phyloP scores from a whole-genome alignment of 2,888 invertebrate genomes.

The Machimus atricapillus region DNA sequence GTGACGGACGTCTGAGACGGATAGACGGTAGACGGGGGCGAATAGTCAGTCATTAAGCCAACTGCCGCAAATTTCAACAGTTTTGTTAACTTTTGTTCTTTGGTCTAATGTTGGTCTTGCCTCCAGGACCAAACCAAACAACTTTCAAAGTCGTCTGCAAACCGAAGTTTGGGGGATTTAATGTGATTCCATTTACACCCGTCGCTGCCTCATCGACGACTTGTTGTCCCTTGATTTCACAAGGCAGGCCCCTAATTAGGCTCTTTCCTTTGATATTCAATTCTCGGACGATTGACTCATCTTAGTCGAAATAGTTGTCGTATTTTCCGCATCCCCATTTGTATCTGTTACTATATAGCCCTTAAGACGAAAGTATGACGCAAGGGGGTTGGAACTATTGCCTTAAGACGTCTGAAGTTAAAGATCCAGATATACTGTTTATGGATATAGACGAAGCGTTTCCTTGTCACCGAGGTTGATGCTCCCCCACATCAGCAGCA shows the following conservation, averaged over 20 bases:
- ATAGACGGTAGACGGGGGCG: neutral
- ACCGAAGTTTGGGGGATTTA: neutral
- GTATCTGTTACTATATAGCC: neutral
- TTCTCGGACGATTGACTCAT: neutral
- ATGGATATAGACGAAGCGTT: neutral
- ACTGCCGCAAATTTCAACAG: neutral
- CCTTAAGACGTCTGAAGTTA: neutral
- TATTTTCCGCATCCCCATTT: neutral
- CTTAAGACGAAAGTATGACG: neutral
- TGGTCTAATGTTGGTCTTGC: neutral
- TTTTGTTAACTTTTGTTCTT: neutral
- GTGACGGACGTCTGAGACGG: neutral
- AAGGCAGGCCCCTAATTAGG: neutral
- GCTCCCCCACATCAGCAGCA: neutral
- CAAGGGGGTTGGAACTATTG: neutral
- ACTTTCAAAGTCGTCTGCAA: neutral
- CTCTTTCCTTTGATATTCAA: neutral
- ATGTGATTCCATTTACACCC: neutral
- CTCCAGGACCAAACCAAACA: neutral
- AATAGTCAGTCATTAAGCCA: neutral
- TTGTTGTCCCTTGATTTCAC: neutral
- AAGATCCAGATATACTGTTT: neutral
- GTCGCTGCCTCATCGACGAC: neutral
- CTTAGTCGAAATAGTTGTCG: neutral
- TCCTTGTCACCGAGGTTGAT: neutral